Evolutionary conservation across 1,140 invertebrate genomes (phyloP), one percentile per base, ranked within the genome.

Genomic region (Thrips palmi): DNA sequence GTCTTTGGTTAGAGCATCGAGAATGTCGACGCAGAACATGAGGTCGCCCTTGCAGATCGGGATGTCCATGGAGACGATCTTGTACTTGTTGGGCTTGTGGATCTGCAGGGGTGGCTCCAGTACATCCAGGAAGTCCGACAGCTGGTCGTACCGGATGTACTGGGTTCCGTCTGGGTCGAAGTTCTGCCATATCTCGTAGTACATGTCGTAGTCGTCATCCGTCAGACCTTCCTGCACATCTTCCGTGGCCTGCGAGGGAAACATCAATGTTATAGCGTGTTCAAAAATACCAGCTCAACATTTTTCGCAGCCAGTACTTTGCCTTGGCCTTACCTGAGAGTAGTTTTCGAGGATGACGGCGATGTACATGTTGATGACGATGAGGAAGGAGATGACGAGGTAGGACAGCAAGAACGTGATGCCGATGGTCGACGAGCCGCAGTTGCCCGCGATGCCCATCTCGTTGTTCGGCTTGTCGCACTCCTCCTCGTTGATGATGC

Each of bases 311-410:
- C 25, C 23, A 18, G 19, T 21, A 37, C 5, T 25, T 50, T 68
- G 66, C 39, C n/a, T n/a, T n/a, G n/a, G n/a, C n/a, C n/a, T n/a
- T n/a, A n/a, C n/a, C n/a, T n/a, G n/a, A 31, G 86, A 93, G 62
- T 97, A 97, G 62, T 97, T 97, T 63, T 97, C 92, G 59, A 97
- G 73, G 60, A 97, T 97, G 55, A 96, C 89, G 52, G 91, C 91
- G 60, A 96, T 97, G 71, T 96, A 96, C 92, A 96, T 96, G 74
- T 96, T 96, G 57, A 96, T 92, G 45, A 97, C 87, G 54, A 97
- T 96, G 49, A 97, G 71, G 64, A 96, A 97, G 56, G 84, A 92
- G 56, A 97, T 94, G 49, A 97, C 86, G 55, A 97, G 70, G 59
- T 97, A 97, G 52, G 85, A 84, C 37, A 96, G 74, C 43, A 97